Base-by-base conservation (phyloP, 1,140 invertebrate species). In the Caenorhabditis tropicalis region DNA sequence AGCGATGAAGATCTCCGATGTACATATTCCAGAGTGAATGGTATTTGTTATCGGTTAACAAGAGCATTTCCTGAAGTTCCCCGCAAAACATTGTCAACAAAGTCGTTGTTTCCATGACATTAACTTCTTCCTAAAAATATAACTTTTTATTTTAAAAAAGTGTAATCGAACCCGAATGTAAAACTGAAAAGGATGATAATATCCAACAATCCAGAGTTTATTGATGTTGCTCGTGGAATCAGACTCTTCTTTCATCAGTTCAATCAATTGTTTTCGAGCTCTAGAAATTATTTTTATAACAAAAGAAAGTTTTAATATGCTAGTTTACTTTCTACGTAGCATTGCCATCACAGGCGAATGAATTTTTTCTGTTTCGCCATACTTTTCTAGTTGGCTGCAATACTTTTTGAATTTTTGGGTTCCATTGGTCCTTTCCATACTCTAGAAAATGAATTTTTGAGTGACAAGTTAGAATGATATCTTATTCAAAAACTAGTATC, bases 31-130 rank as follows among this genome's bases (percentile, higher is more conserved):
- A 74, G 2, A 43, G 15, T 15, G 65, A 12, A 10, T 29, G 2
- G 21, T 74, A 43, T 43, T 46, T 74, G 7, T 46, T 9, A 36
- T 74, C 31, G 16, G 65, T 10, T 6, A 43, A n/a, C n/a, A 31
- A 21, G 0, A 74, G 19, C 65, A 74, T 74, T 74, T 74, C 65
- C 43, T 74, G 65, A 21, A 74, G 36, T 46, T 74, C 65, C 43
- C 65, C 65, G 43, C 65, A 74, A 24, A 74, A 74, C 65, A 74
- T 74, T 21, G 65, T 74, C n/a, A 74, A 21, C n/a, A 74, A 21
- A n/a, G 36, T 46, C 0, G 29, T 24, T 12, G 36, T 74, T 46
- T 39, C 65, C 36, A 74, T 74, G 10, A 5, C 15, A 19, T 46
- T 74, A 12, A 43, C 10, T 0, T 74, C n/a, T 43, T 74, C 65